phyloP scores from a whole-genome alignment of 2,113 vertebrate genomes.

The Heterocephalus glaber region DNA sequence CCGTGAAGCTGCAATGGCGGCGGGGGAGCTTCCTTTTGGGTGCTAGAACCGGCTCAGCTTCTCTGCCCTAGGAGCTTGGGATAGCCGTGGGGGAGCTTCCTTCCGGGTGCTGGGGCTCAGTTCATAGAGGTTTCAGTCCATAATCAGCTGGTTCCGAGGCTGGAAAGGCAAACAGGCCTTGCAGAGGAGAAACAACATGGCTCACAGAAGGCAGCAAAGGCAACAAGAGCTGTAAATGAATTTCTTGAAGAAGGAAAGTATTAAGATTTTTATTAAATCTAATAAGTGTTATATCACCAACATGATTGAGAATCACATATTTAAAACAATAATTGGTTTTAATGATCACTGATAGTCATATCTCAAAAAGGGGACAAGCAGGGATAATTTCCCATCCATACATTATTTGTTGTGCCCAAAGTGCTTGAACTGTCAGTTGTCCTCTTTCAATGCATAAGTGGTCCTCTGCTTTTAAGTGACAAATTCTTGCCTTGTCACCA shows the following conservation, averaged over 20 bases:
- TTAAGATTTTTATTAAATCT: constrained; percentile 21
- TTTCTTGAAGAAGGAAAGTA: constrained; percentile 15
- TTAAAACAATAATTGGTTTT: not conserved
- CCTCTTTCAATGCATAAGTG: constrained; percentile 29
- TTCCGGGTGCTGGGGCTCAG: too few relatives aligned
- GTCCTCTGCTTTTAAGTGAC: constrained; percentile 31
- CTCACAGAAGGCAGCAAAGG: too few relatives aligned
- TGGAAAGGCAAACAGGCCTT: too few relatives aligned
- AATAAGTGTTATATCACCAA: not conserved
- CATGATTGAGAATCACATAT: not conserved
- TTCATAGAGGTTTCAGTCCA: too few relatives aligned
- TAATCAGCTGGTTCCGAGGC: too few relatives aligned
- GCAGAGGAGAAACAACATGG: too few relatives aligned
- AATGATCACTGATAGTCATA: not conserved
- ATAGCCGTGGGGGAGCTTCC: too few relatives aligned
- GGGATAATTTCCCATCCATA: not conserved
- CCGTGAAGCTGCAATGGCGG: too few relatives aligned
- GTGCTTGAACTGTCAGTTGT: not conserved
- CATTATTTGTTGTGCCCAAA: not conserved
- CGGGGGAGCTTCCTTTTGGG: too few relatives aligned
- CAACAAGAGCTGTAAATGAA: too few relatives aligned
- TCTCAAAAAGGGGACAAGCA: not conserved
- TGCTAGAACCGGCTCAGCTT: too few relatives aligned
- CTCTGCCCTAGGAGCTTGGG: too few relatives aligned
- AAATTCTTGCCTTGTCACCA: constrained; percentile 3